Percentiles rank a stretch among this genome's conserved stretches.
phyloP scores from a whole-genome alignment of 2,797 vertebrate species.

The Tenualosa thibaudeaui region DNA sequence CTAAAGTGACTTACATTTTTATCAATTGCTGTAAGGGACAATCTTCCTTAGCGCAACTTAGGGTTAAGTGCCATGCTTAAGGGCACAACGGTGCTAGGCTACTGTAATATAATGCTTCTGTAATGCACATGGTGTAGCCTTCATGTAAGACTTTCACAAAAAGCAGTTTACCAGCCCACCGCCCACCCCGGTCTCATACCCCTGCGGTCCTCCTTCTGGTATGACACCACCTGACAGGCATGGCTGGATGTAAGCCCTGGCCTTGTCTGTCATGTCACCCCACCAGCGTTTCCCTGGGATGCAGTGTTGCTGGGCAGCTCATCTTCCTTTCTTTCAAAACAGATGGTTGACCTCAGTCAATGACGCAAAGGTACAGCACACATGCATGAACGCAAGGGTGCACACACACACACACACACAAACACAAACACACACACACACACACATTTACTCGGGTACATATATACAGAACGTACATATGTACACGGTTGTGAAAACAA shows the following conservation, averaged over 20 bases:
- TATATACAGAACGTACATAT: neutral
- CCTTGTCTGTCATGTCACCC: neutral
- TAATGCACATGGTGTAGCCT: too few species aligned
- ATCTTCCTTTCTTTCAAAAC: neutral
- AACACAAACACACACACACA: neutral
- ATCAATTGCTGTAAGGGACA: too few species aligned
- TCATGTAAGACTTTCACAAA: too few species aligned
- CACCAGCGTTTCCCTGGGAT: neutral
- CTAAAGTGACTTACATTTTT: too few species aligned
- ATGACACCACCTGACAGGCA: neutral
- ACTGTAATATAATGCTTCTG: too few species aligned
- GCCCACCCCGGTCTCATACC: neutral
- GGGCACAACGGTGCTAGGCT: too few species aligned
- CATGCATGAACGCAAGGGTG: neutral
- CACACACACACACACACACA: neutral
- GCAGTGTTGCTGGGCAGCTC: conserved; percentile 1
- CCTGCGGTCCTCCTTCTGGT: too few species aligned
- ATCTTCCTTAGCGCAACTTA: too few species aligned
- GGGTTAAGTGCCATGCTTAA: too few species aligned
- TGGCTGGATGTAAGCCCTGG: neutral
- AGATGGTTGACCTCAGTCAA: conserved; percentile 11
- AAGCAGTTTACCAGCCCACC: too few species aligned
- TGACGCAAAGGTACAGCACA: neutral
- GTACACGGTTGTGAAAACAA: neutral
- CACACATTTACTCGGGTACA: neutral